Evolutionary conservation across 2,797 vertebrate genomes (phyloP).

Genomic region (Xenops minutus): DNA sequence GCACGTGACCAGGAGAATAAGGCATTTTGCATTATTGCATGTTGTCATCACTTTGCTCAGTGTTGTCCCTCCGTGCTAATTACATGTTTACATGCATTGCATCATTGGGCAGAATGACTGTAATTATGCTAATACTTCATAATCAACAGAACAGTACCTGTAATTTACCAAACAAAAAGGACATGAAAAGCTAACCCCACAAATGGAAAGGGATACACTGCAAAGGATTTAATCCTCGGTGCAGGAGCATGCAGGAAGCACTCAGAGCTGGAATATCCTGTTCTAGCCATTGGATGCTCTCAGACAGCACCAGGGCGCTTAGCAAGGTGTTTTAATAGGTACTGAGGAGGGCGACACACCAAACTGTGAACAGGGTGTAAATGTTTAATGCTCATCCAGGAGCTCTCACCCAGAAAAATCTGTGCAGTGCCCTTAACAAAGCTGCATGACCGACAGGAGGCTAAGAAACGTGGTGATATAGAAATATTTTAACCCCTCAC

Average conservation of each 20-base stretch:
- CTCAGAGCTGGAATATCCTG: slow-evolving; percentile 2
- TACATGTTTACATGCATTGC: slow-evolving; percentile 60
- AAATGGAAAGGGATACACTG: slow-evolving; percentile 33
- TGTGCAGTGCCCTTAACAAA: background rate
- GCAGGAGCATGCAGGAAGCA: slow-evolving; percentile 9
- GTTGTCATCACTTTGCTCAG: slow-evolving; percentile 40
- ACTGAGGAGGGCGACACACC: background rate
- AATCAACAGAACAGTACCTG: slow-evolving; percentile 59
- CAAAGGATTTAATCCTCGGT: background rate
- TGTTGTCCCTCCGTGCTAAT: slow-evolving; percentile 60
- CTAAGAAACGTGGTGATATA: background rate
- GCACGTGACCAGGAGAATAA: slow-evolving; percentile 19
- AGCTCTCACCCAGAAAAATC: slow-evolving; percentile 26
- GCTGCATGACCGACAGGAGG: background rate
- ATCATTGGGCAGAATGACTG: slow-evolving; percentile 65
- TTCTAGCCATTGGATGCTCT: background rate
- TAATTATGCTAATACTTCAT: slow-evolving; percentile 63
- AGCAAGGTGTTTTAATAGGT: background rate
- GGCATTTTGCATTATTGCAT: slow-evolving; percentile 32
- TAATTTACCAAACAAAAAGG: slow-evolving; percentile 64
- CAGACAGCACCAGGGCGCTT: background rate
- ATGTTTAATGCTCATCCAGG: background rate
- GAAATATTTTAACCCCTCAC: slow-evolving; percentile 19
- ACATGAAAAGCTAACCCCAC: slow-evolving; percentile 45
- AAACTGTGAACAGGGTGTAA: background rate